Base-by-base conservation (phyloP, 1,140 invertebrate genomes). In the Apis mellifera region DNA sequence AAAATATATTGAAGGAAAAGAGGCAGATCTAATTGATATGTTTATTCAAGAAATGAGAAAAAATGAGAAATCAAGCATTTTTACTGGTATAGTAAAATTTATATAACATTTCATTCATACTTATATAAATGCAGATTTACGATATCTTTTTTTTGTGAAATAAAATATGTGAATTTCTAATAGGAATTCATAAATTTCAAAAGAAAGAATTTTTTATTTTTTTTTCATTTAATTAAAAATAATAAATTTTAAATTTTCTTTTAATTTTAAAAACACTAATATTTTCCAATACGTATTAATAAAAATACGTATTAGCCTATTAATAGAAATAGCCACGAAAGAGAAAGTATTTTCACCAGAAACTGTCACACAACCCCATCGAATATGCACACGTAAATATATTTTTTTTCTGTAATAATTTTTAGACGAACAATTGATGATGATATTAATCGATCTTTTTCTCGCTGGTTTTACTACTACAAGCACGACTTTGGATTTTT, bases 391-490 rank as follows among this genome's bases (percentile, higher is more conserved):
- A 42, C 4, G 32, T 59, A 54, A 13, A 57, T 32, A 3, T 5
- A 12, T 65, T 55, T 2, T 65, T 55, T 2, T 50, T 5, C n/a
- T 15, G 1, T 50, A 21, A 32, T 19, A 15, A 9, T 65, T 77
- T 79, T 50, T 70, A 96, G 96, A 96, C 65, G 95, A 96, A 11
- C 96, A 97, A 89, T 90, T 97, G 54, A 93, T 96, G 21, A 95
- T 96, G 87, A 94, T 96, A n/a, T 95, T 96, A 81, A 86, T 97
- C 13, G 97, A 97, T 89, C 92, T 97, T 7, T 96, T 97, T 73
- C 95, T 97, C 81, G 97, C 96, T 7, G 97, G 96, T 12, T 95
- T 95, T 0, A 95, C 95, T 78, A 98, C 97, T 0, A 98, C 97
- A 0, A 95, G 96, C 60, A 96, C 95, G 54, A 95, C 96, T 0